These are phyloP conservation scores for Adoxophyes honmai DNA, from an alignment of 1,140 invertebrate species.

Conservation along the genomic window DNA sequence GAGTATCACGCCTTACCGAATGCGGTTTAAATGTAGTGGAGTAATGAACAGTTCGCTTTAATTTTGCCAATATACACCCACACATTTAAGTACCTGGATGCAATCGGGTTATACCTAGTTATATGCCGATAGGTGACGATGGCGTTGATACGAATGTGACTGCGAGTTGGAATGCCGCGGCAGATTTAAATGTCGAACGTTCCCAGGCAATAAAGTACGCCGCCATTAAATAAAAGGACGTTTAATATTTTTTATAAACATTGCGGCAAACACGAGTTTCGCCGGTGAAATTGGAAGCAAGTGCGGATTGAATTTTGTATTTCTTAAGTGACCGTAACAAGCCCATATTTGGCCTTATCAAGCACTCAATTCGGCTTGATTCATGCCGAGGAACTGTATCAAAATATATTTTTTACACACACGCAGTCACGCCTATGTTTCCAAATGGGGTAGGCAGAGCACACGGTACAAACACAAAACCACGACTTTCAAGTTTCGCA, in stretches of 20 bases:
- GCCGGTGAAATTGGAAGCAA: no score
- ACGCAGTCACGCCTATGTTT: no score
- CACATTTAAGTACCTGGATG: constrained; percentile 49
- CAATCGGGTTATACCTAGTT: constrained; percentile 55
- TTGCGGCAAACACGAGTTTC: not conserved
- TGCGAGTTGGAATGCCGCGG: constrained; percentile 19
- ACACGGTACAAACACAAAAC: no score
- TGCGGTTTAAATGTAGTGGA: constrained; percentile 25
- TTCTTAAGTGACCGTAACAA: no score
- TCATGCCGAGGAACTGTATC: no score
- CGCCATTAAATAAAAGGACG: constrained; percentile 6
- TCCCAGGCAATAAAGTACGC: constrained; percentile 4
- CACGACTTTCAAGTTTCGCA: no score
- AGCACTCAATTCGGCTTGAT: no score
- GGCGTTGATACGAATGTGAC: constrained; percentile 29
- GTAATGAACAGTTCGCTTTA: constrained; percentile 44
- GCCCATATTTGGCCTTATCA: no score
- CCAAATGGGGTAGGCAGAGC: no score
- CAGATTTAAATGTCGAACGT: constrained; percentile 6
- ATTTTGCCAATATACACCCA: constrained; percentile 69
- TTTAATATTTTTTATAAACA: not conserved
- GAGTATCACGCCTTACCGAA: constrained; percentile 21
- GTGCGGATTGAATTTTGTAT: no score
- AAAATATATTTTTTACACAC: no score
- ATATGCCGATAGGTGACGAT: constrained; percentile 51